A percentile compares a stretch with the other conserved stretches of the same genome.
Conservation (phyloP, 2,113 vertebrate species). For the Eulemur macaco region DNA sequence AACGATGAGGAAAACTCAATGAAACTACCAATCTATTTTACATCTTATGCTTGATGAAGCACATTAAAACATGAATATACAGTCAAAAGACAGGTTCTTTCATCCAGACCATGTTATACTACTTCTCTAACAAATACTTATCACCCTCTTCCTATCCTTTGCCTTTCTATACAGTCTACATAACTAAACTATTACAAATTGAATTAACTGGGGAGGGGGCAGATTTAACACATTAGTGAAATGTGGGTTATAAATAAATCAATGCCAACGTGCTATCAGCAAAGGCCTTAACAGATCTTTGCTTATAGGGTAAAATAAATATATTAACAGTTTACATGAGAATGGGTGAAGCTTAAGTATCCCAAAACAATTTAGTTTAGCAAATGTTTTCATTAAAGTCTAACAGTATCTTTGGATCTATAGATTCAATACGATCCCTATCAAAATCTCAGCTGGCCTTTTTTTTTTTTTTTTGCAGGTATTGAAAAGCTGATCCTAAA, state of each 20-base stretch:
- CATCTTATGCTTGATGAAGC: constrained; percentile 16
- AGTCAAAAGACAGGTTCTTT: constrained; percentile 2
- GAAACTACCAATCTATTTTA: constrained; percentile 43
- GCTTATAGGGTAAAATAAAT: constrained; percentile 20
- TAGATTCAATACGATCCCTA: neutral
- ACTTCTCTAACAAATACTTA: constrained; percentile 28
- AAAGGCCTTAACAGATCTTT: constrained; percentile 13
- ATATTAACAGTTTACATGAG: neutral
- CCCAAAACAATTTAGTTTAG: neutral
- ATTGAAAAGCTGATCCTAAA: neutral
- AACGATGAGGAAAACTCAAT: constrained; percentile 12
- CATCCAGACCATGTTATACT: neutral
- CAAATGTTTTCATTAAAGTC: constrained; percentile 10
- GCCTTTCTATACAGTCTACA: neutral
- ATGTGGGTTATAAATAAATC: neutral
- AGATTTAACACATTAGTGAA: constrained; percentile 1
- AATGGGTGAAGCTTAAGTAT: neutral
- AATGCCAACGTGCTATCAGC: neutral
- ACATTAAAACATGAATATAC: neutral
- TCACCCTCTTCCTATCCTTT: neutral
- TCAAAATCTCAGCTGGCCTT: neutral
- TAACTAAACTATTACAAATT: neutral
- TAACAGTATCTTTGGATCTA: neutral
- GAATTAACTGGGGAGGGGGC: neutral
- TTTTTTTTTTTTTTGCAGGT: neutral